Conservation (phyloP, 2,113 vertebrate genomes). For the Corythornis vintsioides region DNA sequence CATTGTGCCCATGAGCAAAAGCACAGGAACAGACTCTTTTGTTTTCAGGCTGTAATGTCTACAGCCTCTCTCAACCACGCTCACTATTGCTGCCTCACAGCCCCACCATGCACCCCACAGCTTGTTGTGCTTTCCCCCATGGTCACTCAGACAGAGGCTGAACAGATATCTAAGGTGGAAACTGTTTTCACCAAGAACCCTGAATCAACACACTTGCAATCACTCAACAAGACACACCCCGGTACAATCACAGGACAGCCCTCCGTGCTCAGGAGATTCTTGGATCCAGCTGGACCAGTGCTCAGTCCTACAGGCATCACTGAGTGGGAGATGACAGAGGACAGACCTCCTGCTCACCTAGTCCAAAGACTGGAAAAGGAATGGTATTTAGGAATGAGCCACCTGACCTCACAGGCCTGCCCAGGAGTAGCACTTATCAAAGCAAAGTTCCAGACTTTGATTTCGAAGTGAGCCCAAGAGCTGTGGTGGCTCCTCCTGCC, state of each 20-base stretch:
- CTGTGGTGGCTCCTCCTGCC: not conserved
- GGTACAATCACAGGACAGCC: not conserved
- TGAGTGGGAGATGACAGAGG: not conserved
- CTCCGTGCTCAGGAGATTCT: not conserved
- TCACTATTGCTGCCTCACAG: not conserved
- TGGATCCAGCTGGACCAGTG: not conserved
- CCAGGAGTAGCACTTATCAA: conserved; percentile 18
- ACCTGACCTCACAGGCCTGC: not conserved
- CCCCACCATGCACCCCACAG: not conserved
- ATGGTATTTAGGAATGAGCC: not conserved
- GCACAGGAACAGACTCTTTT: not conserved
- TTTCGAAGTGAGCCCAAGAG: not conserved
- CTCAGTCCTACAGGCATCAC: not conserved
- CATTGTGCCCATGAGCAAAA: not conserved
- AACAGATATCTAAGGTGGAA: not conserved
- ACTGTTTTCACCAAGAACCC: not conserved
- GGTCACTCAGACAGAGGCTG: not conserved
- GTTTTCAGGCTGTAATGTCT: not conserved
- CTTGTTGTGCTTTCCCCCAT: fast-evolving
- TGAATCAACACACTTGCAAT: not conserved
- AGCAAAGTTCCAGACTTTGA: conserved; percentile 10
- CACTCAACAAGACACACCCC: not conserved
- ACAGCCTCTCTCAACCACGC: not conserved
- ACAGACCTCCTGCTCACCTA: not conserved
- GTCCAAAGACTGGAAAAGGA: not conserved